These are phyloP conservation scores for Platynereis dumerilii DNA, from an alignment of 2,888 invertebrate genomes.

Conservation along the genomic window DNA sequence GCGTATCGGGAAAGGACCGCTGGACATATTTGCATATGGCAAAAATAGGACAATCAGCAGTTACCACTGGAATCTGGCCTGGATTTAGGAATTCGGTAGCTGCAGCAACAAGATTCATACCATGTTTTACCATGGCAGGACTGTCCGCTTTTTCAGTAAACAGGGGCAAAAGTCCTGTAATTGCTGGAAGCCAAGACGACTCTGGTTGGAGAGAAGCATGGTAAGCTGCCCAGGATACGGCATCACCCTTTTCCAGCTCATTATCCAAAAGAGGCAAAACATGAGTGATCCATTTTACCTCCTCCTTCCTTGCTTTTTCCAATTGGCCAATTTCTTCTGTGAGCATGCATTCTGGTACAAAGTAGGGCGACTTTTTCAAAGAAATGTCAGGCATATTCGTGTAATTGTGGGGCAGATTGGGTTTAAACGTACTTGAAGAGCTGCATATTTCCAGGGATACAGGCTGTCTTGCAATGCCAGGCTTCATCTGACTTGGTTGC, in stretches of 20 bases:
- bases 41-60: conserved; percentile 25
- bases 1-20: background rate
- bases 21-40: conserved; percentile 2
- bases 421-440: too few species aligned
- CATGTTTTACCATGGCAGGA: conserved; percentile 12
- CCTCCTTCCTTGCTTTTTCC: too few species aligned
- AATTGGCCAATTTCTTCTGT: too few species aligned
- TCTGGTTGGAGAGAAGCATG: conserved; percentile 1
- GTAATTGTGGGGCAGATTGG: too few species aligned
- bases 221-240: conserved; percentile 13
- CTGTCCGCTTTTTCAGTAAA: conserved; percentile 20
- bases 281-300: too few species aligned
- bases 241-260: background rate
- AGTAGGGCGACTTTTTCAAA: too few species aligned
- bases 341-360: too few species aligned
- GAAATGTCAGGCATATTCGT: too few species aligned
- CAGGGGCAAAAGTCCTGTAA: conserved; percentile 4
- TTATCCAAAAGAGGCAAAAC: background rate
- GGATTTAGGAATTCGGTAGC: conserved; percentile 19
- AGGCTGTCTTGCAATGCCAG: too few species aligned
- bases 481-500: too few species aligned
- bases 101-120: conserved; percentile 15
- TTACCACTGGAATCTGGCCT: conserved; percentile 20
- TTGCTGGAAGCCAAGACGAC: conserved; percentile 1
- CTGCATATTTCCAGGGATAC: too few species aligned